Base-by-base conservation (phyloP, 1,140 invertebrate species). In the Aphidius ervi region DNA sequence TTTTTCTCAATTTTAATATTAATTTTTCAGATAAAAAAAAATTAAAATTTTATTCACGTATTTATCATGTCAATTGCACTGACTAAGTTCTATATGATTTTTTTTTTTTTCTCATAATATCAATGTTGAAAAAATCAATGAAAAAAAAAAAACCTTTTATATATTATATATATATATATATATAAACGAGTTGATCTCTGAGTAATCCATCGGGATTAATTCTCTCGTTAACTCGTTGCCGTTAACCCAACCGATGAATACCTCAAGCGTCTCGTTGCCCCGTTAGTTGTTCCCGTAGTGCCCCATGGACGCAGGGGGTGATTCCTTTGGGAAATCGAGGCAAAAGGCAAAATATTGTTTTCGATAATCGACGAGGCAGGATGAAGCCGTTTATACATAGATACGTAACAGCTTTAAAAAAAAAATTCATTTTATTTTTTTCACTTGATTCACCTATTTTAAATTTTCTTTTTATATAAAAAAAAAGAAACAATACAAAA, bases 311-410 rank as follows among this genome's bases (percentile, higher is more conserved):
- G 40, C 10, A 9, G 10, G 23, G 5, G 45, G 56, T 46, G n/a
- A 47, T 60, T 42, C 62, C 62, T 45, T 55, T 53, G 62, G 62
- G 62, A 63, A 63, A 63, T 63, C 62, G 59, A 45, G 55, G 48
- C 58, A 58, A 63, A 56, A 56, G 62, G 62, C 58, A 60, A 63
- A 63, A 63, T 63, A 63, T 63, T 63, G 62, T 63, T 63, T 60
- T 60, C 58, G 62, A 63, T 63, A 60, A 63, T 60, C 62, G 62
- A 63, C 58, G 20, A 46, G 59, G 58, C 56, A 57, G 56, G 61
- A 62, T 62, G 47, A 57, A 62, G 55, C 49, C 43, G 50, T 54
- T 54, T 62, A 54, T 48, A 54, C 48, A 54, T 48, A 5, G 31
- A 31, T 31, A 31, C 23, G 23, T 31, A 31, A 31, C 23, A 31